Conservation (phyloP, 2,797 vertebrate species). For the Cephalopachus bancanus region DNA sequence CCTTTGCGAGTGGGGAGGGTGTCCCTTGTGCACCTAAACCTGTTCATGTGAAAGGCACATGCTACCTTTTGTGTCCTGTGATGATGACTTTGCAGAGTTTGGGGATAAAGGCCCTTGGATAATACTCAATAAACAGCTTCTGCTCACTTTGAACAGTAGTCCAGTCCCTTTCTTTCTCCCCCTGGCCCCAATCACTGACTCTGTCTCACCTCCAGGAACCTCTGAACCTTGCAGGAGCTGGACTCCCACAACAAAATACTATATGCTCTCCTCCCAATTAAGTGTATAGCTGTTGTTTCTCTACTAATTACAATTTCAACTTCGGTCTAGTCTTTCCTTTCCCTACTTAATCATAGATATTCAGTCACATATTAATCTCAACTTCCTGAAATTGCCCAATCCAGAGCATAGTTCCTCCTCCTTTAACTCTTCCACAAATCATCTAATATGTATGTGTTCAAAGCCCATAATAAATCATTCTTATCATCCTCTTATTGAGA, state of each 20-base stretch:
- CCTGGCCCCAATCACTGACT: too few species aligned
- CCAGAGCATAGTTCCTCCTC: not conserved
- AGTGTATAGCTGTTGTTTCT: not conserved
- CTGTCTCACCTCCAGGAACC: too few species aligned
- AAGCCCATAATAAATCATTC: not conserved
- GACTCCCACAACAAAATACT: not conserved
- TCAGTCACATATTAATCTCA: not conserved
- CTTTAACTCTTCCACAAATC: not conserved
- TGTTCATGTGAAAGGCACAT: too few species aligned
- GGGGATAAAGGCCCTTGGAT: too few species aligned
- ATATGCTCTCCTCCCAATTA: not conserved
- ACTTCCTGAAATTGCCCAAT: not conserved
- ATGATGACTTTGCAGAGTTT: too few species aligned
- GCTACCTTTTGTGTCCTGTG: too few species aligned
- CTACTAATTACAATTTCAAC: not conserved
- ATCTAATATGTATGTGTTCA: not conserved
- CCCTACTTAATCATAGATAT: not conserved
- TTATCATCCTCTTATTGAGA: not conserved
- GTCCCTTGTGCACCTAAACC: too few species aligned
- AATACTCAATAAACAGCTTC: too few species aligned
- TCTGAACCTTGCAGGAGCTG: too few species aligned
- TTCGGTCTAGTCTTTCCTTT: not conserved
- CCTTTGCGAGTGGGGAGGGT: too few species aligned
- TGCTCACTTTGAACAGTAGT: too few species aligned
- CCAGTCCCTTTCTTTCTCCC: too few species aligned